Conservation (phyloP, 23 tunicate genomes). For the Styela clava region DNA sequence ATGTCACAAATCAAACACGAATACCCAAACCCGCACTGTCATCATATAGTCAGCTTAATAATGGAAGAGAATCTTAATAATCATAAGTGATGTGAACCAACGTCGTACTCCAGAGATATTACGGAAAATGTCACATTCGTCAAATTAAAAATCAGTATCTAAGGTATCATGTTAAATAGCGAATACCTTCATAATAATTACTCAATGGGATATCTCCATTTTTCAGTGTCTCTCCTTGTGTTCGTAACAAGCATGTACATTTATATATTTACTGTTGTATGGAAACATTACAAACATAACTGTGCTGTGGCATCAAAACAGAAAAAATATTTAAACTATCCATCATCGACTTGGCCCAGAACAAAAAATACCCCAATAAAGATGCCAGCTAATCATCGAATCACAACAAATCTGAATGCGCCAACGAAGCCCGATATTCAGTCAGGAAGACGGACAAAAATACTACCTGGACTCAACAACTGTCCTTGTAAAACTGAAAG, state of each 20-base stretch:
- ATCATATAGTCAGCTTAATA: background rate
- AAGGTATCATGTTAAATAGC: no score
- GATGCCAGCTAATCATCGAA: no score
- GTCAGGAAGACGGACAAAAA: no score
- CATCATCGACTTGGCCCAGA: conserved; percentile 4
- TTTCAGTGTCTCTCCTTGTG: conserved; percentile 1
- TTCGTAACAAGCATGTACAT: conserved; percentile 26
- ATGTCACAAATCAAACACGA: no score
- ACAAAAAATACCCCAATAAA: background rate
- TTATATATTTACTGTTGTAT: conserved; percentile 22
- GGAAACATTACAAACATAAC: conserved; percentile 14
- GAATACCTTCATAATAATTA: no score
- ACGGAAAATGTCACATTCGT: no score
- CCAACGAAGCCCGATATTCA: no score
- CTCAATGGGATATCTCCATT: no score
- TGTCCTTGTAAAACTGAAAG: background rate
- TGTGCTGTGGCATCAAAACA: background rate
- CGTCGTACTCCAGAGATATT: no score
- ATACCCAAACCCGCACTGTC: no score
- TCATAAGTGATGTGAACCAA: background rate
- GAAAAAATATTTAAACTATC: background rate
- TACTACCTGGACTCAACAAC: background rate
- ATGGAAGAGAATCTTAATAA: background rate
- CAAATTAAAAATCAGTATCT: no score
- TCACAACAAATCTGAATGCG: no score